phyloP scores from a whole-genome alignment of 2,888 invertebrate genomes.

The Hedya salicella region DNA sequence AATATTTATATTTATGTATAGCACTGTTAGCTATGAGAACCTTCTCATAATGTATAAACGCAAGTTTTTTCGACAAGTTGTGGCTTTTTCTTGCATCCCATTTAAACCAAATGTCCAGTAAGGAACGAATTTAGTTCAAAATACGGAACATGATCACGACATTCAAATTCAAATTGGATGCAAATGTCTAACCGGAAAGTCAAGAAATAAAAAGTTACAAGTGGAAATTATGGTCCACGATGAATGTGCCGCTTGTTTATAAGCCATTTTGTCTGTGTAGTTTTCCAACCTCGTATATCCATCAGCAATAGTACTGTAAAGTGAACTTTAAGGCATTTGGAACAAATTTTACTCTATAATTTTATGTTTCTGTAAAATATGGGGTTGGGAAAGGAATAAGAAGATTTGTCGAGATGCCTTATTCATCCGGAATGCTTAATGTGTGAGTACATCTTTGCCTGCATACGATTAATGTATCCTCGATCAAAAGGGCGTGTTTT shows the following conservation, averaged over 20 bases:
- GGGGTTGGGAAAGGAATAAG: neutral
- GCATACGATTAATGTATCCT: neutral
- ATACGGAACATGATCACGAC: neutral
- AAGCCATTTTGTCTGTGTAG: slow-evolving; percentile 1
- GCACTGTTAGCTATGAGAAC: too few species aligned
- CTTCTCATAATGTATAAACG: too few species aligned
- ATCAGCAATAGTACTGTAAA: neutral
- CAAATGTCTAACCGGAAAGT: slow-evolving; percentile 18
- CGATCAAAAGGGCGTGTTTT: neutral
- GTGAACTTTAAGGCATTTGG: neutral
- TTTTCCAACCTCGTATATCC: neutral
- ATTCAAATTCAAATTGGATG: slow-evolving; percentile 24
- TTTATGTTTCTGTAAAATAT: neutral
- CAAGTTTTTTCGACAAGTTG: too few species aligned
- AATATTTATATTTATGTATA: too few species aligned
- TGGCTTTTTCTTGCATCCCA: too few species aligned
- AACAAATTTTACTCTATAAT: neutral
- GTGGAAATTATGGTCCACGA: slow-evolving; percentile 29
- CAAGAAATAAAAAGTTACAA: slow-evolving; percentile 23
- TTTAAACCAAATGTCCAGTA: neutral
- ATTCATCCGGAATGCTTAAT: neutral
- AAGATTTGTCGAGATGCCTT: neutral
- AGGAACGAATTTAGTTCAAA: neutral
- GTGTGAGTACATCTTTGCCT: neutral
- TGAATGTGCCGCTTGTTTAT: slow-evolving; percentile 28